Conservation (phyloP, 2,888 invertebrate genomes). For the Chymomyza fuscimana region DNA sequence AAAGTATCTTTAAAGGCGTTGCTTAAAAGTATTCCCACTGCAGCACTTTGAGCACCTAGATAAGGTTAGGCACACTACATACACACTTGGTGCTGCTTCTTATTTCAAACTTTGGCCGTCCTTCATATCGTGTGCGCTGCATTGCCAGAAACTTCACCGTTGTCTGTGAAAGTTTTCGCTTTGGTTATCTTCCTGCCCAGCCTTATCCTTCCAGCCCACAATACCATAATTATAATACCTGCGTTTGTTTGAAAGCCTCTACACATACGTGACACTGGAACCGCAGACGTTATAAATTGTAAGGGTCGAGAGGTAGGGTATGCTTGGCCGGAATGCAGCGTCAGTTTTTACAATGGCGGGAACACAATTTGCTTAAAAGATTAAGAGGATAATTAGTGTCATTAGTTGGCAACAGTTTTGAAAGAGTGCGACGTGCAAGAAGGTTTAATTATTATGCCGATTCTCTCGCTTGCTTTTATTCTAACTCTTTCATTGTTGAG, state of each 20-base stretch:
- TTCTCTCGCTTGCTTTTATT: background rate
- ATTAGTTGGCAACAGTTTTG: slow-evolving; percentile 52
- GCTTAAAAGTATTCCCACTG: slow-evolving; percentile 25
- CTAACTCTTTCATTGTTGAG: too few relatives aligned
- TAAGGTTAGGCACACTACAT: background rate
- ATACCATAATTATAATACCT: slow-evolving; percentile 62
- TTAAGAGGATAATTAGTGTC: slow-evolving; percentile 71
- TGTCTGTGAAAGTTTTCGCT: slow-evolving; percentile 47
- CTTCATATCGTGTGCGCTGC: slow-evolving; percentile 65
- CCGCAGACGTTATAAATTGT: slow-evolving; percentile 47
- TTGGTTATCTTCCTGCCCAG: slow-evolving; percentile 30
- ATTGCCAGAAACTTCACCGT: slow-evolving; percentile 57
- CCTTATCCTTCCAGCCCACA: background rate
- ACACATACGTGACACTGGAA: slow-evolving; percentile 57
- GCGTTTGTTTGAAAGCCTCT: slow-evolving; percentile 65
- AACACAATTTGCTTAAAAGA: slow-evolving; percentile 67
- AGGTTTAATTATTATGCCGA: background rate
- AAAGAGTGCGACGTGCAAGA: slow-evolving; percentile 38
- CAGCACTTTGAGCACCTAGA: background rate
- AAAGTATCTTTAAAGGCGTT: slow-evolving; percentile 17
- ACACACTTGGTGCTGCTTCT: background rate
- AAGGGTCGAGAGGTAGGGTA: background rate
- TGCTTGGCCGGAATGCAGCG: slow-evolving; percentile 5
- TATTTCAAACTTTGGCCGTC: slow-evolving; percentile 60
- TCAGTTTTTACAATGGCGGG: slow-evolving; percentile 39